Evolutionary conservation across 37 sponge, comb jelly and placozoan genomes (phyloP).

Genomic region (Cliona cf. orientalis): DNA sequence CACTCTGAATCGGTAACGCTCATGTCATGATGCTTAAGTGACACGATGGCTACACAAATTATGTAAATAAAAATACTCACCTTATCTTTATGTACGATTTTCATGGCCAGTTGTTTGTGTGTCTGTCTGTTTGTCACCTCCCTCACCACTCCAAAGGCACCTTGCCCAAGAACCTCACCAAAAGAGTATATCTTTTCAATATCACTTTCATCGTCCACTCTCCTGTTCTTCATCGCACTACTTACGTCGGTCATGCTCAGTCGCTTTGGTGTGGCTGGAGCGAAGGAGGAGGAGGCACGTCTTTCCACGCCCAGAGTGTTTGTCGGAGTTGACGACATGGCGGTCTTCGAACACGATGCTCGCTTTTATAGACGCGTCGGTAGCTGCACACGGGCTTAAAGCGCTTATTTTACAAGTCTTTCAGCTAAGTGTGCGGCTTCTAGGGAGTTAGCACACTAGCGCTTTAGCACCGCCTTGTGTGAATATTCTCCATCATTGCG

Average conservation of each 20-base stretch:
- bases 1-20: no score
- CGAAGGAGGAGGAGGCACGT: background rate
- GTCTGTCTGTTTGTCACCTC: conserved; percentile 65
- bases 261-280: background rate
- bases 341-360: background rate
- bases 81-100: conserved; percentile 90
- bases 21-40: no score
- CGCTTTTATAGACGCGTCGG: background rate
- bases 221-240: no score
- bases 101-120: conserved; percentile 78
- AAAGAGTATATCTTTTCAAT: conserved; percentile 64
- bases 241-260: no score
- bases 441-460: background rate
- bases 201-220: conserved; percentile 75
- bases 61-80: no score
- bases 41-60: no score
- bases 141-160: conserved; percentile 85
- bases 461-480: no score
- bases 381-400: background rate
- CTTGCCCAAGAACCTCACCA: conserved; percentile 84
- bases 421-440: no score
- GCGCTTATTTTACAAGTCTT: background rate
- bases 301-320: background rate
- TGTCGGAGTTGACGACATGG: background rate
- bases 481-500: background rate